Evolutionary conservation across 2,888 invertebrate genomes (phyloP).

Genomic region (Eristalinus aeneus): DNA sequence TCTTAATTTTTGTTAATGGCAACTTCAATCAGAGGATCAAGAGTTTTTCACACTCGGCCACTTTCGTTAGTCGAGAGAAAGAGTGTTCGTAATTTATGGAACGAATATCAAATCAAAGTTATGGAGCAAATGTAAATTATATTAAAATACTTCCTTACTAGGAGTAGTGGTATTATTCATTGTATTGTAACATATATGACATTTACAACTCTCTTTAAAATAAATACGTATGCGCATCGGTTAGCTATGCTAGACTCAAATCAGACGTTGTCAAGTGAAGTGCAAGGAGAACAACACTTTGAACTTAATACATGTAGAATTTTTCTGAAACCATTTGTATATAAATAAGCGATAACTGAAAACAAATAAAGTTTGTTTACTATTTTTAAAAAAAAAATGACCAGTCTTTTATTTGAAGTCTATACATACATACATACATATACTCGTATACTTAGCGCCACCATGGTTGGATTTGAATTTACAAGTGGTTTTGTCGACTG

Average conservation of each 20-base stretch:
- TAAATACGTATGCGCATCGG: conserved; percentile 9
- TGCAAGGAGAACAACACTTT: conserved; percentile 11
- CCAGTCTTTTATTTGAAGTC: not conserved
- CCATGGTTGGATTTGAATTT: not conserved
- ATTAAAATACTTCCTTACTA: conserved; percentile 1
- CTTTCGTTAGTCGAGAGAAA: not conserved
- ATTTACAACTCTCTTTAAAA: not conserved
- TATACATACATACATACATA: too few relatives aligned
- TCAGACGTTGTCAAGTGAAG: conserved; percentile 19
- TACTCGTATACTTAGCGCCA: not conserved
- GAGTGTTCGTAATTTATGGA: conserved; percentile 20
- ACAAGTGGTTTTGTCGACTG: too few relatives aligned
- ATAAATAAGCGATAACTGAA: conserved; percentile 63
- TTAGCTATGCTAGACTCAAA: conserved; percentile 1
- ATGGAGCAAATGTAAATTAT: conserved; percentile 24
- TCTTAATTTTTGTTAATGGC: not conserved
- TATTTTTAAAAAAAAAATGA: conserved; percentile 45
- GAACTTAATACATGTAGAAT: conserved; percentile 54
- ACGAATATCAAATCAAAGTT: not conserved
- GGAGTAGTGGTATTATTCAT: conserved; percentile 15
- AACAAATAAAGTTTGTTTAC: conserved; percentile 69
- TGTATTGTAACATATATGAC: conserved; percentile 12
- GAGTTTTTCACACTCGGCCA: not conserved
- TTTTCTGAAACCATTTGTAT: conserved; percentile 60
- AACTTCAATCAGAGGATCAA: conserved; percentile 1